Evolutionary conservation across 2,797 vertebrate species (phyloP), one percentile per base, ranked within the genome.

Genomic region (Tachyglossus aculeatus): DNA sequence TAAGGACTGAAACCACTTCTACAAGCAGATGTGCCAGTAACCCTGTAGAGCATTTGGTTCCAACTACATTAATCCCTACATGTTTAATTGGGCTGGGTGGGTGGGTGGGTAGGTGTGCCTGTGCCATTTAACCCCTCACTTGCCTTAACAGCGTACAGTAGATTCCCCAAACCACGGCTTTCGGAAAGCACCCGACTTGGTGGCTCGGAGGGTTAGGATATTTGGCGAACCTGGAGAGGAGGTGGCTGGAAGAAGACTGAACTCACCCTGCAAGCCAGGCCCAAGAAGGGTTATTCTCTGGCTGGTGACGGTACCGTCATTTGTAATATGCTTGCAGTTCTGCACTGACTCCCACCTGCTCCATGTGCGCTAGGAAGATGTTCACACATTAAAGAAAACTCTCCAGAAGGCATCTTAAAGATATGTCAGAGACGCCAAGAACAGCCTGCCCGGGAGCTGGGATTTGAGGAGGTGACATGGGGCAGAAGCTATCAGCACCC

Each of bases 371-470:
- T 63, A 60, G 36, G 21, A 31, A 62, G 55, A 21, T 32, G 66
- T 60, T 56, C 58, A 32, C 9, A 27, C 27, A 48, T 54, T 39
- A 47, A 24, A 48, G 59, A 29, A 22, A 59, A 75, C 67, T 4
- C 5, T 74, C 51, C 36, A 22, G 24, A 48, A 31, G 25, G n/a
- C 25, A 48, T 24, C 6, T 37, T 38, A 62, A 64, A 48, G 21
- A 63, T 58, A 45, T 22, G 55, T 69, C 43, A n/a, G 25, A 74
- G 47, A 64, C 58, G 54, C 56, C 25, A 60, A 67, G 60, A 66
- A 31, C 5, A 62, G 38, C 27, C 36, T n/a, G n/a, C n/a, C 25
- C 33, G 12, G 21, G 6, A 21, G n/a, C n/a, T n/a, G n/a, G n/a
- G n/a, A n/a, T n/a, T n/a, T n/a, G n/a, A n/a, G n/a, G n/a, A n/a